These are phyloP conservation scores for Lepidurus arcticus DNA, from an alignment of 1,140 invertebrate species.

Conservation along the genomic window DNA sequence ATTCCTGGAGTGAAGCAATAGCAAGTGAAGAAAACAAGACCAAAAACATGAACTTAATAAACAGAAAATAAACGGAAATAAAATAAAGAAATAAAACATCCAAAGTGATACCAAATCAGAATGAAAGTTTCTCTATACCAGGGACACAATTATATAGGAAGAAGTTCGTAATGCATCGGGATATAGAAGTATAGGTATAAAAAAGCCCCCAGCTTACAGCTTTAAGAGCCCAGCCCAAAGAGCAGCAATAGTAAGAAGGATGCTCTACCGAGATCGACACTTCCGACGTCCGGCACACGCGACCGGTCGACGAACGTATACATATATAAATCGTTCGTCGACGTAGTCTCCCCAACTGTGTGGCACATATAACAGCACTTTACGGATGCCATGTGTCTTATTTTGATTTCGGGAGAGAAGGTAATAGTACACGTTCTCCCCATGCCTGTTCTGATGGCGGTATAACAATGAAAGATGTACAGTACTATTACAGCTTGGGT, in stretches of 20 bases:
- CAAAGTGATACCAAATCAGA: too few species aligned
- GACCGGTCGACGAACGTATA: background rate
- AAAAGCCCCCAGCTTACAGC: background rate
- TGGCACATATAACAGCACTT: background rate
- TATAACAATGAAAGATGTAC: background rate
- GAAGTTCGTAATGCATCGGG: too few species aligned
- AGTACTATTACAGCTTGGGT: background rate
- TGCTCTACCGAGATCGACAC: background rate
- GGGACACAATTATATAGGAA: too few species aligned
- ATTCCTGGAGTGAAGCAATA: too few species aligned
- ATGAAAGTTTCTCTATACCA: too few species aligned
- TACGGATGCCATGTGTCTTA: background rate
- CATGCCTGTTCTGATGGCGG: background rate
- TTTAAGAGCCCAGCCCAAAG: background rate
- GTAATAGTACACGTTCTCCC: background rate
- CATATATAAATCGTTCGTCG: too few species aligned
- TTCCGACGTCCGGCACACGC: constrained; percentile 11
- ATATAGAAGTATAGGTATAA: too few species aligned
- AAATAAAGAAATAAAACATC: too few species aligned
- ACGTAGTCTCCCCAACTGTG: background rate
- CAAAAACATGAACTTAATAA: too few species aligned
- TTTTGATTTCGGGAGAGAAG: background rate
- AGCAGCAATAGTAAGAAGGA: background rate
- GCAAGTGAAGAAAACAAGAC: too few species aligned
- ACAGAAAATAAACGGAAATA: too few species aligned